Evolutionary conservation across 2,888 invertebrate genomes (phyloP).

Genomic region (Apocheima hispidaria): DNA sequence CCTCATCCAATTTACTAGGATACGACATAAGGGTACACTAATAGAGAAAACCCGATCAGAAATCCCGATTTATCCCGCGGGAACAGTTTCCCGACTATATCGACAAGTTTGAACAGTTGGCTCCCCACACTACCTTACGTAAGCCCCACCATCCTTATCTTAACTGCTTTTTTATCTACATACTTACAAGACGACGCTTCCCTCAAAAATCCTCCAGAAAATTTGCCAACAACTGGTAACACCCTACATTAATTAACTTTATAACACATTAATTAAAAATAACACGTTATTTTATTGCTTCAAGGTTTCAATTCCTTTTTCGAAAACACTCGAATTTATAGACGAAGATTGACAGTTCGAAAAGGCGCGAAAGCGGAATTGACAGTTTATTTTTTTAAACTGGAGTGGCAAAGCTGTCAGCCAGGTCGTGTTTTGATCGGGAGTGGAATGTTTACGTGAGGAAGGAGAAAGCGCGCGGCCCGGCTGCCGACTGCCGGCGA

Average conservation of each 20-base stretch:
- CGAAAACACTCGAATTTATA: conserved; percentile 53
- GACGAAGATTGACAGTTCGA: conserved; percentile 57
- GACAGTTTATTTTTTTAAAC: conserved; percentile 51
- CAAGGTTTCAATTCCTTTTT: conserved; percentile 65
- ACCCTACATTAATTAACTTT: conserved; percentile 60
- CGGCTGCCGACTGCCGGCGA: conserved; percentile 83
- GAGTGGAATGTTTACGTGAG: conserved; percentile 71
- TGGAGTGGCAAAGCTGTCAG: conserved; percentile 66
- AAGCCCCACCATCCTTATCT: conserved; percentile 67
- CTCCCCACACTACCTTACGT: conserved; percentile 73
- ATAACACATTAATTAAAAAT: conserved; percentile 62
- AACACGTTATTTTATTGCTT: conserved; percentile 78
- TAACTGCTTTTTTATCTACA: conserved; percentile 63
- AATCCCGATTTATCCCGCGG: conserved; percentile 23
- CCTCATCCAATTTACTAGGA: conserved; percentile 15
- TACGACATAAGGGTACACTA: conserved; percentile 8
- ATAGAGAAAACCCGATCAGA: conserved; percentile 24
- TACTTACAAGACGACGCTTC: conserved; percentile 70
- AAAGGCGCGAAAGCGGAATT: conserved; percentile 67
- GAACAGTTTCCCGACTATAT: conserved; percentile 41
- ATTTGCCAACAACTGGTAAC: conserved; percentile 65
- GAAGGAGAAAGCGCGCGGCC: conserved; percentile 76
- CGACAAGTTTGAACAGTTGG: conserved; percentile 54
- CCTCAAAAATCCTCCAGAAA: conserved; percentile 50
- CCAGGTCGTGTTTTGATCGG: conserved; percentile 75